phyloP scores from a whole-genome alignment of 2,888 invertebrate genomes.

The Lordiphosa fenestrarum region DNA sequence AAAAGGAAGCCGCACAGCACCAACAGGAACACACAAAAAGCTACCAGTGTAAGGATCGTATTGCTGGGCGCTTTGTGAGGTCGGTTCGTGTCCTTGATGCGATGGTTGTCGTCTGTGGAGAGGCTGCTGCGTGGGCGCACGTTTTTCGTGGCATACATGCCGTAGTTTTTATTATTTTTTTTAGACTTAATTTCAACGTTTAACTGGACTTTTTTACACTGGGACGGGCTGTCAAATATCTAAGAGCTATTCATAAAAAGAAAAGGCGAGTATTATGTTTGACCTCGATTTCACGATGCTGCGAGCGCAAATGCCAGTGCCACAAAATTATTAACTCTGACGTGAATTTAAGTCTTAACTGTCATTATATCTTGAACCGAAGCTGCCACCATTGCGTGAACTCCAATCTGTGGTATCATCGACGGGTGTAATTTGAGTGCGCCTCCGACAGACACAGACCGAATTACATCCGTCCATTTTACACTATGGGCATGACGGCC shows the following conservation, averaged over 20 bases:
- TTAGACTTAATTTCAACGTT: slow-evolving; percentile 14
- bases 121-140: slow-evolving; percentile 79
- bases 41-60: slow-evolving; percentile 76
- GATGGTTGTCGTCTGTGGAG: slow-evolving; percentile 78
- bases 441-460: slow-evolving; percentile 36
- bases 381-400: slow-evolving; percentile 12
- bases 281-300: not conserved
- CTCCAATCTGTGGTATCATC: slow-evolving; percentile 35
- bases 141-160: slow-evolving; percentile 77
- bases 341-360: slow-evolving; percentile 11
- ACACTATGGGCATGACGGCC: slow-evolving; percentile 8
- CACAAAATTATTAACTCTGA: slow-evolving; percentile 5
- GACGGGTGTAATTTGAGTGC: slow-evolving; percentile 45
- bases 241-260: slow-evolving; percentile 1
- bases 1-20: slow-evolving; percentile 77
- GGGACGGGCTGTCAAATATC: slow-evolving; percentile 9
- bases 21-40: slow-evolving; percentile 78
- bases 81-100: slow-evolving; percentile 66
- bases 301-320: slow-evolving; percentile 1
- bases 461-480: slow-evolving; percentile 45
- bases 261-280: not conserved
- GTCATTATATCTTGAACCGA: slow-evolving; percentile 21
- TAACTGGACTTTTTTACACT: slow-evolving; percentile 32
- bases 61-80: slow-evolving; percentile 63
- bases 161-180: slow-evolving; percentile 28